Evolutionary conservation across 2,888 invertebrate species (phyloP).

Genomic region (Acanthosepion lycidas): DNA sequence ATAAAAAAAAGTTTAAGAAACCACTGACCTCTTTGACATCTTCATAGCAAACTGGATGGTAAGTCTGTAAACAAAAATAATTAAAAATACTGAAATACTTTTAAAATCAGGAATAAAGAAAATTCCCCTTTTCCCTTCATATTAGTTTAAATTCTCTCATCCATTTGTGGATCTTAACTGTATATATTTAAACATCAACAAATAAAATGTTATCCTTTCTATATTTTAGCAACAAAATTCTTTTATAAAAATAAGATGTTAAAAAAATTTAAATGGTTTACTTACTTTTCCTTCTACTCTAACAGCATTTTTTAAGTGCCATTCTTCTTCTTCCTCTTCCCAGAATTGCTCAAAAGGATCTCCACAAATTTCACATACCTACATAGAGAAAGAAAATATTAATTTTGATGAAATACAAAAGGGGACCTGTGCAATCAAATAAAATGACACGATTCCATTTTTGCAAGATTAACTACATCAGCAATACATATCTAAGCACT

Average conservation of each 20-base stretch:
- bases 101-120: too few species aligned
- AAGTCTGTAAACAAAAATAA: constrained; percentile 78
- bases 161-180: too few species aligned
- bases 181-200: too few species aligned
- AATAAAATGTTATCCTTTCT: too few species aligned
- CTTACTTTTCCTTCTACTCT: constrained; percentile 81
- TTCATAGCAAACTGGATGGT: constrained; percentile 92
- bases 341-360: constrained; percentile 96
- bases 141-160: too few species aligned
- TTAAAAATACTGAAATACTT: not conserved
- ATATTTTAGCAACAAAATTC: not conserved
- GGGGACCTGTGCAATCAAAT: not conserved
- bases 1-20: not conserved
- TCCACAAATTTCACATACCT: constrained; percentile 90
- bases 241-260: not conserved
- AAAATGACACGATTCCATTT: not conserved
- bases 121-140: too few species aligned
- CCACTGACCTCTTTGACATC: constrained; percentile 77
- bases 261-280: not conserved
- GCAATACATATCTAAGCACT: too few species aligned
- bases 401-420: not conserved
- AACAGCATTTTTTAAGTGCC: constrained; percentile 90
- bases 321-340: constrained; percentile 97
- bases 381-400: not conserved
- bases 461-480: not conserved